Percentiles rank a stretch among this genome's conserved stretches.
phyloP scores from a whole-genome alignment of 92 coral and sea anemone genomes.

The Epizoanthus illoricatus region DNA sequence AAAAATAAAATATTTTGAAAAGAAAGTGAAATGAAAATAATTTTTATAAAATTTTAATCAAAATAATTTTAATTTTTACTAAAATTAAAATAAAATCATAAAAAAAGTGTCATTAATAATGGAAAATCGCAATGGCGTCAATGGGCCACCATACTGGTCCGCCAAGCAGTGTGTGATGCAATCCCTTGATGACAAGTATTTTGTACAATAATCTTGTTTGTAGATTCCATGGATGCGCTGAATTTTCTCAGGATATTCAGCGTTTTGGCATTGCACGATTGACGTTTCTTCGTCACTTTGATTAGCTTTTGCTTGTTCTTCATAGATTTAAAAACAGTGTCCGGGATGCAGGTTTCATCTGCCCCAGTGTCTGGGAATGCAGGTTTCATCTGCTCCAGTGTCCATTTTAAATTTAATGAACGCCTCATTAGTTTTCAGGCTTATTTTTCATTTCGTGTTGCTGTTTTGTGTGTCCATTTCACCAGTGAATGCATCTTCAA shows the following conservation, averaged over 20 bases:
- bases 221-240: background rate
- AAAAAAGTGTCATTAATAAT: too few relatives aligned
- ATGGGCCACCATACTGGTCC: too few relatives aligned
- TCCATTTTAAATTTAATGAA: constrained; percentile 17
- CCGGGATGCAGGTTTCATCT: constrained; percentile 28
- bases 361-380: too few relatives aligned
- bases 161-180: constrained; percentile 11
- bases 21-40: too few relatives aligned
- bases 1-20: too few relatives aligned
- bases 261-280: constrained; percentile 17
- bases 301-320: background rate
- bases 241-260: constrained; percentile 15
- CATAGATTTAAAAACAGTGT: background rate
- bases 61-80: too few relatives aligned
- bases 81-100: too few relatives aligned
- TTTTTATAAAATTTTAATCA: too few relatives aligned
- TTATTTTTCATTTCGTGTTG: background rate
- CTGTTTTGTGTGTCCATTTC: background rate
- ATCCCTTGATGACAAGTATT: constrained; percentile 17
- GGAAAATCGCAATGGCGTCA: too few relatives aligned
- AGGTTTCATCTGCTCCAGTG: too few relatives aligned
- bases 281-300: background rate
- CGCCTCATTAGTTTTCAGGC: background rate
- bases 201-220: background rate
- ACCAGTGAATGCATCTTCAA: background rate